Evolutionary conservation across 2,797 vertebrate species (phyloP).

Genomic region (Pteropus rufus): DNA sequence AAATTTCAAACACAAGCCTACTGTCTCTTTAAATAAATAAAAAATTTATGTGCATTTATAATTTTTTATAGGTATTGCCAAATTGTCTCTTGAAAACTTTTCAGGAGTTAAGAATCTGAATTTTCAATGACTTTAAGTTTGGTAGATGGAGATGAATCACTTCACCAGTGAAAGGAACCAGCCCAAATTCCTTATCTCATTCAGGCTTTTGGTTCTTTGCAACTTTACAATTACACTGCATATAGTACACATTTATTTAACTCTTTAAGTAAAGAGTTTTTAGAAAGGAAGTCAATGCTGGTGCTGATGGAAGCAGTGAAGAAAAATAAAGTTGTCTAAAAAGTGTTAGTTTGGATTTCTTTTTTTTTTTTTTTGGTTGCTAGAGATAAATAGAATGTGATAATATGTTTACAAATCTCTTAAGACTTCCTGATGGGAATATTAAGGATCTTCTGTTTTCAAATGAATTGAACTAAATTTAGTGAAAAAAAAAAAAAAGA

Average conservation of each 20-base stretch:
- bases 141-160: background rate
- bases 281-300: background rate
- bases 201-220: background rate
- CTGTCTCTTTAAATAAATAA: background rate
- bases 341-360: background rate
- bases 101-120: background rate
- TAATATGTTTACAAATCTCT: background rate
- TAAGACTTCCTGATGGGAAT: background rate
- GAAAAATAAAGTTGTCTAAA: background rate
- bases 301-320: background rate
- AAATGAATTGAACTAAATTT: background rate
- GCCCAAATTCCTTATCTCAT: fast-evolving
- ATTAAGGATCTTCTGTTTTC: no score
- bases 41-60: background rate
- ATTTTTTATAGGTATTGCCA: background rate
- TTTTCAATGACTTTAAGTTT: background rate
- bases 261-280: background rate
- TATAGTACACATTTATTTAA: background rate
- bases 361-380: background rate
- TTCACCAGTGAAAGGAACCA: background rate
- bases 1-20: background rate
- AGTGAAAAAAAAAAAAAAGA: background rate
- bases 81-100: background rate
- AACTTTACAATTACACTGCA: background rate
- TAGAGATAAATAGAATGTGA: background rate